Conservation (phyloP, 2,888 invertebrate species). For the Onthophagus sagittarius region DNA sequence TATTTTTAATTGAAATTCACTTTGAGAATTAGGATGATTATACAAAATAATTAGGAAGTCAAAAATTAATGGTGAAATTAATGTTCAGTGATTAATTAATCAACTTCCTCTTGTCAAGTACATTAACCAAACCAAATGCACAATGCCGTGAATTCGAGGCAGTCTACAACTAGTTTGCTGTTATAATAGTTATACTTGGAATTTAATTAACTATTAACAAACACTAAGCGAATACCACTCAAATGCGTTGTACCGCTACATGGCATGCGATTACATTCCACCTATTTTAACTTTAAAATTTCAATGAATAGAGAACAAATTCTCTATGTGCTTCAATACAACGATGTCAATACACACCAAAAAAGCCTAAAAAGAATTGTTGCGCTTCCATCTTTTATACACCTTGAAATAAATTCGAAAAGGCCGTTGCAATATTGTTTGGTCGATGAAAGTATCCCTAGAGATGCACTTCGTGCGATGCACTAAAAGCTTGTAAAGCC, state of each 20-base stretch:
- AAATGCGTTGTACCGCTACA: neutral
- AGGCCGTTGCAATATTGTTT: neutral
- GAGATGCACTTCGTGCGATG: neutral
- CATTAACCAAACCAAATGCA: neutral
- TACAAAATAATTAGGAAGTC: no score
- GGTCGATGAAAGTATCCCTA: neutral
- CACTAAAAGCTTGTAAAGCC: neutral
- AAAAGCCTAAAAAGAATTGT: neutral
- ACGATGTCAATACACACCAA: neutral
- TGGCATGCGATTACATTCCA: neutral
- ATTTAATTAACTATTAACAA: neutral
- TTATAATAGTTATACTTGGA: neutral
- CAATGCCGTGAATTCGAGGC: neutral
- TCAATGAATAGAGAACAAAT: neutral
- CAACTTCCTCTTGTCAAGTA: neutral
- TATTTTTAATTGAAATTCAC: no score
- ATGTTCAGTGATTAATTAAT: no score
- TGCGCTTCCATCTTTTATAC: neutral
- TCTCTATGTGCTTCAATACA: neutral
- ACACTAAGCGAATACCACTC: neutral
- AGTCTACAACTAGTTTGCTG: neutral
- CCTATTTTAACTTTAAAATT: neutral
- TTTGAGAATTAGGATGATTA: no score
- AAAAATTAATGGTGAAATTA: no score
- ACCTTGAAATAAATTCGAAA: neutral